Evolutionary conservation across 2,888 invertebrate species (phyloP).

Genomic region (Ecdyonurus torrentis): DNA sequence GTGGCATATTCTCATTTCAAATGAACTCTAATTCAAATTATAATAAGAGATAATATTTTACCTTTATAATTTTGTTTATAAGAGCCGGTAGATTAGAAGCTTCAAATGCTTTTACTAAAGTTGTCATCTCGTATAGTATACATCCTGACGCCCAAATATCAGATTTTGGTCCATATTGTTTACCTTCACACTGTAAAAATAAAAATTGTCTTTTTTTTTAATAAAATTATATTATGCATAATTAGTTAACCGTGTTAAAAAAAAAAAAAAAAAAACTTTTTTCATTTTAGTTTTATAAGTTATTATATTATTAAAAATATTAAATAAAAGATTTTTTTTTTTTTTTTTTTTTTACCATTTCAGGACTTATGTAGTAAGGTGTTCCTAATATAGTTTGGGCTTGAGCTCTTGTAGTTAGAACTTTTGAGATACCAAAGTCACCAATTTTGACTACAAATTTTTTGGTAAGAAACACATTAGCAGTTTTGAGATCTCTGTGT

Average conservation of each 20-base stretch:
- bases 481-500: conserved; percentile 53
- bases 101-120: conserved; percentile 52
- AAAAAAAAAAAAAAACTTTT: too few species aligned
- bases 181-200: conserved; percentile 47
- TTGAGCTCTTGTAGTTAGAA: conserved; percentile 45
- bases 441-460: conserved; percentile 50
- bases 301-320: too few species aligned
- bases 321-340: too few species aligned
- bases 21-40: too few species aligned
- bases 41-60: too few species aligned
- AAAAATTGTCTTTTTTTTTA: neutral
- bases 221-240: too few species aligned
- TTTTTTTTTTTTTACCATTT: conserved; percentile 35
- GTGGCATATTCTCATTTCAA: too few species aligned
- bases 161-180: conserved; percentile 56
- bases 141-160: conserved; percentile 67
- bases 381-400: conserved; percentile 56
- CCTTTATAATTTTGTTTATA: conserved; percentile 55
- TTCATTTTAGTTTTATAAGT: too few species aligned
- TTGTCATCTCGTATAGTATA: conserved; percentile 57
- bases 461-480: conserved; percentile 52
- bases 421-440: conserved; percentile 60
- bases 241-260: too few species aligned
- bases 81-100: conserved; percentile 53
- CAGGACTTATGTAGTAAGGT: conserved; percentile 57